phyloP scores from a whole-genome alignment of 1,140 invertebrate species.

The Trinorchestia longiramus region DNA sequence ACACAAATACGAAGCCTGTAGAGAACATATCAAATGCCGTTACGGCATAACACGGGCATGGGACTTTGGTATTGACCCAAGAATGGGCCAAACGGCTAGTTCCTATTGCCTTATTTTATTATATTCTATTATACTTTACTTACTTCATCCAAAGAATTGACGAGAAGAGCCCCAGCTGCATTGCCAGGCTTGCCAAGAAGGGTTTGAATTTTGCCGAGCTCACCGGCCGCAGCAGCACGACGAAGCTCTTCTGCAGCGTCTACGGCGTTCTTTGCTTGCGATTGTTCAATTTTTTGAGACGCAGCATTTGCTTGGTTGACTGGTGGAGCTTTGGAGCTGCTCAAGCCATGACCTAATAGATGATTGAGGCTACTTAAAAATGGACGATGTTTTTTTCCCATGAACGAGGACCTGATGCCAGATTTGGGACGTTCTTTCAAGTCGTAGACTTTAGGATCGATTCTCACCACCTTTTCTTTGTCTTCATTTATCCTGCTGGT shows the following conservation, averaged over 20 bases:
- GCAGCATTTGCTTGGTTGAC: neutral
- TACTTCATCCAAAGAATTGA: slow-evolving; percentile 41
- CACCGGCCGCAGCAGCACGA: neutral
- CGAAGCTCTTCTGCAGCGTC: slow-evolving; percentile 8
- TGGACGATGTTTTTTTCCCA: slow-evolving; percentile 27
- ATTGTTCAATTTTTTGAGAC: neutral
- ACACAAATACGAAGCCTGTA: no score
- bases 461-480: slow-evolving; percentile 26
- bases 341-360: neutral
- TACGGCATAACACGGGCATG: no score
- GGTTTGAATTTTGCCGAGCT: slow-evolving; percentile 46
- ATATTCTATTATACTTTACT: no score
- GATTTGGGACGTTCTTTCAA: slow-evolving; percentile 27
- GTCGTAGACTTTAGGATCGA: slow-evolving; percentile 27
- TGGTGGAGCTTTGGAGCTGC: neutral
- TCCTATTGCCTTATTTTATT: no score
- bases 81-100: no score
- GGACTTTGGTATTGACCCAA: no score
- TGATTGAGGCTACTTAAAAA: slow-evolving; percentile 33
- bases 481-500: neutral
- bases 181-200: slow-evolving; percentile 36
- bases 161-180: slow-evolving; percentile 1
- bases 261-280: neutral
- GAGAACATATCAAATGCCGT: no score
- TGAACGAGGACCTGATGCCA: neutral